These are phyloP conservation scores for Alexandromys fortis DNA, from an alignment of 2,113 vertebrate species.

Conservation along the genomic window DNA sequence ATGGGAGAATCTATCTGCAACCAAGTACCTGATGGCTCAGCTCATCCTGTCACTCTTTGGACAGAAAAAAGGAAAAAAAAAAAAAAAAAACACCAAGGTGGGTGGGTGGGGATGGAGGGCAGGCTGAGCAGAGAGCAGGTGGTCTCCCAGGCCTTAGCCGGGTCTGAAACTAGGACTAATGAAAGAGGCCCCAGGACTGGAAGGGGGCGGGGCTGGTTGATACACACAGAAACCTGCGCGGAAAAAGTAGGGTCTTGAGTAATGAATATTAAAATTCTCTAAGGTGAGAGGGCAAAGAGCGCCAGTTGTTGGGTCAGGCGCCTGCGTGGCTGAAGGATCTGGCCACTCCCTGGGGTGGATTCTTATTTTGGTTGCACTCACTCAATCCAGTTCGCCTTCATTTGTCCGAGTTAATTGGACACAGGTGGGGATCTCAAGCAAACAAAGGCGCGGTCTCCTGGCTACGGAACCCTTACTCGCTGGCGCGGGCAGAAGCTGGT, in stretches of 20 bases:
- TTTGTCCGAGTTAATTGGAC: background rate
- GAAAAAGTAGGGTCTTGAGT: background rate
- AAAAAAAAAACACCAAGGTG: background rate
- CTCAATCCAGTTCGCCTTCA: background rate
- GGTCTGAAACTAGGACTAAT: background rate
- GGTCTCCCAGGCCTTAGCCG: background rate
- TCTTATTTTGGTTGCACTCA: background rate
- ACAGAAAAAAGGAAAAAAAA: background rate
- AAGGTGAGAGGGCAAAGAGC: background rate
- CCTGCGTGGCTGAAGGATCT: background rate
- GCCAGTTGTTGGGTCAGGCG: background rate
- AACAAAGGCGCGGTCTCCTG: slow-evolving; percentile 63
- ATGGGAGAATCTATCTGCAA: too few species aligned
- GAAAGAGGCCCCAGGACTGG: background rate
- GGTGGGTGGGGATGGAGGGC: background rate
- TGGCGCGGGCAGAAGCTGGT: background rate
- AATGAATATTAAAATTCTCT: background rate
- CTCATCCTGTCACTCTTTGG: background rate
- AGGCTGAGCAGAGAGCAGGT: background rate
- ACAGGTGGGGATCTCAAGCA: slow-evolving; percentile 58
- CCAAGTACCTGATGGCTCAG: background rate
- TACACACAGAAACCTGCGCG: background rate
- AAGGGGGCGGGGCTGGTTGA: too few species aligned
- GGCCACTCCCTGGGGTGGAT: background rate
- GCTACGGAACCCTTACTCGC: background rate